These are phyloP conservation scores for Calypte anna DNA, from an alignment of 2,113 vertebrate genomes.

Conservation along the genomic window DNA sequence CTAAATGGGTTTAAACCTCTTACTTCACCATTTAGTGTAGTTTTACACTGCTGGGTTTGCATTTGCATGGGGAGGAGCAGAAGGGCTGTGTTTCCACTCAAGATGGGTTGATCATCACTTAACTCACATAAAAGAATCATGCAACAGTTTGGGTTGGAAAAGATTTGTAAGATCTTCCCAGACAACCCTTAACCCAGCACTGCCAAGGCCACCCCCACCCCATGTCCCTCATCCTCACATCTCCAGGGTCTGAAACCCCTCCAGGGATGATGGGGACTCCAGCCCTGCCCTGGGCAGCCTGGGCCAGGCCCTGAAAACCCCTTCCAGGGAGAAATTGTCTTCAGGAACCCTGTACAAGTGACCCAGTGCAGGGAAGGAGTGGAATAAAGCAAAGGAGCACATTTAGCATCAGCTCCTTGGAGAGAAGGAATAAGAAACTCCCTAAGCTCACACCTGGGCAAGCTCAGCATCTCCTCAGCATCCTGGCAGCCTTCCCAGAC, in stretches of 20 bases:
- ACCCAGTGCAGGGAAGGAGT: neutral
- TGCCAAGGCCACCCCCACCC: too few species aligned
- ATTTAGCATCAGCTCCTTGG: neutral
- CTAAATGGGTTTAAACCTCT: neutral
- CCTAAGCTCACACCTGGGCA: neutral
- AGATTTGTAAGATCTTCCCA: too few species aligned
- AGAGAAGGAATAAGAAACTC: neutral
- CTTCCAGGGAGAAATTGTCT: too few species aligned
- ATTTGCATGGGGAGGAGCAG: neutral
- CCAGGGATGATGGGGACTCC: too few species aligned
- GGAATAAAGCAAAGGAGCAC: neutral
- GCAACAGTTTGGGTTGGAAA: too few species aligned
- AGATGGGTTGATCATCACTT: too few species aligned
- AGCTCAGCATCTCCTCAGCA: neutral
- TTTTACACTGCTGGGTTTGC: neutral
- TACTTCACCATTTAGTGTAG: rapidly evolving
- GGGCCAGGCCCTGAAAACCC: too few species aligned
- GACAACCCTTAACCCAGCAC: too few species aligned
- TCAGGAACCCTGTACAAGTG: neutral
- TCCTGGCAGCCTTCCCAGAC: neutral
- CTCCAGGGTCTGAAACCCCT: too few species aligned
- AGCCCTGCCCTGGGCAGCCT: too few species aligned
- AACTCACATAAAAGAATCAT: neutral
- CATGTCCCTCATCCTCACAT: too few species aligned
- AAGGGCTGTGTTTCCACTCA: neutral